Evolutionary conservation across 2,797 vertebrate genomes (phyloP).

Genomic region (Gymnoscopelus braueri): DNA sequence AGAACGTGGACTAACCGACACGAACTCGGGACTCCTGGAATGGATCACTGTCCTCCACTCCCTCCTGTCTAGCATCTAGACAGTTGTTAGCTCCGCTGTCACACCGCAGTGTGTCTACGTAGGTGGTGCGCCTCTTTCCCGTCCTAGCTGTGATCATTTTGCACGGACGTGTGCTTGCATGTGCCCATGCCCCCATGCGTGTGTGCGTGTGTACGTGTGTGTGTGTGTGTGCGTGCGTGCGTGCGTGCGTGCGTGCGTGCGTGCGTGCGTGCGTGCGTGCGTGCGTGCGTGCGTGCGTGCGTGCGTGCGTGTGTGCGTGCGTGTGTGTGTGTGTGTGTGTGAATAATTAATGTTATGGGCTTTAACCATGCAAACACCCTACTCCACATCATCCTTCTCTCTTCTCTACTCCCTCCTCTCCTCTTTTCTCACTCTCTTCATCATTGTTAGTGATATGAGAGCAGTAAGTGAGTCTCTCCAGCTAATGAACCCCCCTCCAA

Average conservation of each 20-base stretch:
- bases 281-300: conserved; percentile 22
- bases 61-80: no score
- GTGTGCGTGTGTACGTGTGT: conserved; percentile 19
- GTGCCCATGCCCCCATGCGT: background rate
- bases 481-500: conserved; percentile 21
- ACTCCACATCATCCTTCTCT: background rate
- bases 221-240: background rate
- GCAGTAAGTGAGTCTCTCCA: conserved; percentile 17
- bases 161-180: no score
- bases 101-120: no score
- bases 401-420: conserved; percentile 8
- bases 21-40: no score
- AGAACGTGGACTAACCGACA: no score
- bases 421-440: conserved; percentile 21
- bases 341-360: conserved; percentile 44
- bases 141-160: no score
- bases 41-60: no score
- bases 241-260: background rate
- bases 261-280: conserved; percentile 21
- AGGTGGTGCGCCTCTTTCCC: no score
- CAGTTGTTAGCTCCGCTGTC: no score
- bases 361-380: conserved; percentile 12
- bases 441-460: conserved; percentile 24
- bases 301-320: conserved; percentile 22
- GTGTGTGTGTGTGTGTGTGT: conserved; percentile 27